These are phyloP conservation scores for Oxygymnocypris stewartii DNA, from an alignment of 2,113 vertebrate genomes.

Conservation along the genomic window DNA sequence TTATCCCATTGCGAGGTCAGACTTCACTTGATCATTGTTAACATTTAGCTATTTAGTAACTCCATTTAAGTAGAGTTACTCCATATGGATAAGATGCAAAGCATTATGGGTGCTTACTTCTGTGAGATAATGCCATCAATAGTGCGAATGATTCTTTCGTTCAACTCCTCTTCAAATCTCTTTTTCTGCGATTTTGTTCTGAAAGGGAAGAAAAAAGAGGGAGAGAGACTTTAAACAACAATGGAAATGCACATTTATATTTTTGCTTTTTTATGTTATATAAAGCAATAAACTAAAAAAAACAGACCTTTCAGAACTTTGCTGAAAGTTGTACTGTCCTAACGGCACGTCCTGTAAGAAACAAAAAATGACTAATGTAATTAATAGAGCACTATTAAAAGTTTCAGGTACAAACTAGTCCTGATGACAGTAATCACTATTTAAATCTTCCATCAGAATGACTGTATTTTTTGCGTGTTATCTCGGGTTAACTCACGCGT, in stretches of 20 bases:
- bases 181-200: conserved; percentile 98
- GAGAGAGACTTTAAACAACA: no score
- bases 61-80: neutral
- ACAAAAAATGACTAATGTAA: neutral
- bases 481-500: conserved; percentile 73
- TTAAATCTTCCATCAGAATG: neutral
- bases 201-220: neutral
- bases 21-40: neutral
- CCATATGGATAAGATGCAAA: neutral
- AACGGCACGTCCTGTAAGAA: conserved; percentile 88
- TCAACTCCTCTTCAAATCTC: conserved; percentile 94
- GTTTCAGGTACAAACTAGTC: neutral
- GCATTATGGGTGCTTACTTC: conserved; percentile 78
- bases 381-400: conserved; percentile 6
- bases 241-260: neutral
- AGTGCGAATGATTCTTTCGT: conserved; percentile 96
- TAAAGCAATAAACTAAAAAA: neutral
- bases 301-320: conserved; percentile 86
- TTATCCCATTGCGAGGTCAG: neutral
- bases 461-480: neutral
- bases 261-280: neutral
- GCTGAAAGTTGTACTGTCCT: conserved; percentile 92
- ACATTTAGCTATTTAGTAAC: neutral
- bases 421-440: neutral
- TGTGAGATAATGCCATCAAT: conserved; percentile 97